Conservation (phyloP, 23 tunicate species). For the Phallusia fumigata region DNA sequence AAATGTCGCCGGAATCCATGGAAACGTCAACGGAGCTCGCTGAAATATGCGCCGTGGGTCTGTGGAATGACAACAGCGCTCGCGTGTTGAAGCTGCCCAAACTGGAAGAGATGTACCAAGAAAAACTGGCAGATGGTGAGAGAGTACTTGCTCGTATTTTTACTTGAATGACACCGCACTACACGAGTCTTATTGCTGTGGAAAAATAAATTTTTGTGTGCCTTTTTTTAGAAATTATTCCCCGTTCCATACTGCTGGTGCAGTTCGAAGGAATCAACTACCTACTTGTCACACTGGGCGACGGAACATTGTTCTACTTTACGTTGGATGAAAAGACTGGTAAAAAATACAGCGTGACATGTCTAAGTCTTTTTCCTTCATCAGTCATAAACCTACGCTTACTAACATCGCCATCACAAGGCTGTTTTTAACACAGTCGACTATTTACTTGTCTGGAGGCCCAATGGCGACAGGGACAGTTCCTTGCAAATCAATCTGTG, state of each 20-base stretch:
- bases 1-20: slow-evolving; percentile 3
- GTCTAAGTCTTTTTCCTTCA: too few species aligned
- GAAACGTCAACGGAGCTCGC: slow-evolving; percentile 9
- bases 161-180: neutral
- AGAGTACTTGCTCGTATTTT: too few species aligned
- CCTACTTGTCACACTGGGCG: slow-evolving; percentile 88
- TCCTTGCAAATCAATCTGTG: too few species aligned
- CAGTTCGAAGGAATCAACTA: slow-evolving; percentile 84
- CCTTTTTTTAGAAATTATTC: slow-evolving; percentile 69
- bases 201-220: neutral
- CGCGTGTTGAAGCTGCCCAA: slow-evolving; percentile 56
- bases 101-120: slow-evolving; percentile 60
- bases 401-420: too few species aligned
- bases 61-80: slow-evolving; percentile 95
- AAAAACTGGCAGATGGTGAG: slow-evolving; percentile 75
- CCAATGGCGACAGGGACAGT: too few species aligned
- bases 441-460: too few species aligned
- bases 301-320: slow-evolving; percentile 87
- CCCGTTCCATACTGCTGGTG: slow-evolving; percentile 83
- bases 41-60: slow-evolving; percentile 80
- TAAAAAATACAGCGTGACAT: too few species aligned
- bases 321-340: slow-evolving; percentile 55
- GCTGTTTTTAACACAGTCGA: too few species aligned
- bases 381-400: too few species aligned
- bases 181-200: neutral